Base-by-base conservation (phyloP, 1,140 invertebrate genomes). In the Papilio xuthus region DNA sequence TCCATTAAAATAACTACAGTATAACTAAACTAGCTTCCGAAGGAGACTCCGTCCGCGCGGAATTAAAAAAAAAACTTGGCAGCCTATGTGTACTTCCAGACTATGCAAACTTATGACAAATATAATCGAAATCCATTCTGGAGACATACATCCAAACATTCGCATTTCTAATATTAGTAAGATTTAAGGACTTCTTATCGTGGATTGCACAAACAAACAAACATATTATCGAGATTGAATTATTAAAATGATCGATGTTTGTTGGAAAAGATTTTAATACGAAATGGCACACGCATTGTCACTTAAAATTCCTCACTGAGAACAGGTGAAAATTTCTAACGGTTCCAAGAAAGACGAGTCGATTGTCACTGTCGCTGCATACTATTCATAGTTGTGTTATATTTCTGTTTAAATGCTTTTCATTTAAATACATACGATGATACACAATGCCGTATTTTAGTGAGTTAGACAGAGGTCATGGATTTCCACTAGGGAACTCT, bases 311-410 rank as follows among this genome's bases (percentile, higher is more conserved):
- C 70, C 70, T 72, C 70, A 72, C n/a, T 42, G 28, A 47, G 70
- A 72, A 44, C 70, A 44, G 42, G 20, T 72, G 70, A 72, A 72
- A 72, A 72, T 72, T 47, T 72, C 70, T 72, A 72, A 72, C 70
- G 70, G 12, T 72, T 72, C 70, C 20, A 26, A 72, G 70, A 72
- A 72, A 18, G 41, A 32, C n/a, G 41, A n/a, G 20, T 15, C 70
- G n/a, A 72, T 72, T 72, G 70, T 47, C 42, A 42, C n/a, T 3
- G 70, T 47, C 37, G 70, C 20, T 44, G 37, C 60, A 67, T 67
- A 67, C 26, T 13, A 26, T 26, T 42, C n/a, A 26, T 10, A 13
- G 37, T 13, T 47, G 10, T 2, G 8, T 47, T 50, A 41, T 23
- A 47, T 41, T 47, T 15, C 23, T 67, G 13, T 26, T 28, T 4